These are phyloP conservation scores for Antechinus flavipes DNA, from an alignment of 2,113 vertebrate genomes.

Conservation along the genomic window DNA sequence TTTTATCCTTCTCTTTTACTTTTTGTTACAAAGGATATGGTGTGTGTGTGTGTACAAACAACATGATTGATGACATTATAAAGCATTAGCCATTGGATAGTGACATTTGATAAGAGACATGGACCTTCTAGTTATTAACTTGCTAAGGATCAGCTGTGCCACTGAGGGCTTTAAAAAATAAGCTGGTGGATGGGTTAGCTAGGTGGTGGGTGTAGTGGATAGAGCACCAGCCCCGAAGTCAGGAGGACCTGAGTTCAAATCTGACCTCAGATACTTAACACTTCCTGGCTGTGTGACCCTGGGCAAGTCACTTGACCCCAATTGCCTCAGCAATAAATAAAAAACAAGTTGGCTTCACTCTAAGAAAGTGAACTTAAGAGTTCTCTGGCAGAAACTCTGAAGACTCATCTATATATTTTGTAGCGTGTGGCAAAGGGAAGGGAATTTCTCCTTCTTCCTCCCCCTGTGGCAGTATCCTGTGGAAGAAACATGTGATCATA, in stretches of 20 bases:
- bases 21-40: neutral
- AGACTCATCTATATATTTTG: neutral
- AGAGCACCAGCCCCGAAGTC: too few relatives aligned
- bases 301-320: too few relatives aligned
- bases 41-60: neutral
- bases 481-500: neutral
- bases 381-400: neutral
- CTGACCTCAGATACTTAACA: too few relatives aligned
- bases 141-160: neutral
- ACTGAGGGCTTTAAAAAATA: neutral
- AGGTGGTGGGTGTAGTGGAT: too few relatives aligned
- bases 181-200: neutral
- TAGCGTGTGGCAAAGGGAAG: neutral
- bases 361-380: neutral
- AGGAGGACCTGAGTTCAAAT: too few relatives aligned
- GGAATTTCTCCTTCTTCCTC: neutral
- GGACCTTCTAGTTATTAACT: neutral
- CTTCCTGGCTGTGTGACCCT: too few relatives aligned
- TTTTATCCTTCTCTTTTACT: neutral
- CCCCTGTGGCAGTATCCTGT: neutral
- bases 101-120: neutral
- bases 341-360: neutral
- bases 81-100: neutral
- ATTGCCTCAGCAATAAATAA: too few relatives aligned
- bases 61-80: neutral